Conservation (phyloP, 2,113 vertebrate genomes). For the Seriola aureovittata region DNA sequence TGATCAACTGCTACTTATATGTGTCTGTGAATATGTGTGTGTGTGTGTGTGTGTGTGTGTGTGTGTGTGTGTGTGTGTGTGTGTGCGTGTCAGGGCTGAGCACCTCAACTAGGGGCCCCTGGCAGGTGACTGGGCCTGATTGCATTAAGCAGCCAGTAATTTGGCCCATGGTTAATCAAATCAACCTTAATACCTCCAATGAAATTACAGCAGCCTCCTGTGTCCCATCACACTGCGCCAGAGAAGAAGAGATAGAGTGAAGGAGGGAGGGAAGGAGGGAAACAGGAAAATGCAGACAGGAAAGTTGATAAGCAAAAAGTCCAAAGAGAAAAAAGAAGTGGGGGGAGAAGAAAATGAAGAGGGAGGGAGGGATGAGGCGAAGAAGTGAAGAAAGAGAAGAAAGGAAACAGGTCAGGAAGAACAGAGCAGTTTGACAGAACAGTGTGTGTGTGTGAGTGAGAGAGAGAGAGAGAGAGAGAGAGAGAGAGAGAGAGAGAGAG, state of each 20-base stretch:
- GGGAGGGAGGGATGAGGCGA: neutral
- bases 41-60: conserved; percentile 22
- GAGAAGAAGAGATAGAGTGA: conserved; percentile 20
- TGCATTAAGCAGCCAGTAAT: conserved; percentile 79
- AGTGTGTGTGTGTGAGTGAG: neutral
- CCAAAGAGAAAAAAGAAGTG: neutral
- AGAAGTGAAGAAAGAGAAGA: neutral
- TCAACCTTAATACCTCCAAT: conserved; percentile 78
- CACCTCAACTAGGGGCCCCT: conserved; percentile 41
- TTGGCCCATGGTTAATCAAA: conserved; percentile 77
- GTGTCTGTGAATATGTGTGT: neutral
- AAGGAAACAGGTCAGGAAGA: neutral
- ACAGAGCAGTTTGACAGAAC: neutral
- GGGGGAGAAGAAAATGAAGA: neutral
- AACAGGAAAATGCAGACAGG: neutral
- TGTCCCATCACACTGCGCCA: conserved; percentile 64
- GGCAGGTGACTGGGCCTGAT: conserved; percentile 71
- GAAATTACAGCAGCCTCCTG: conserved; percentile 77
- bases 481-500: neutral
- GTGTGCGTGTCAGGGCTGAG: conserved; percentile 35
- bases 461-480: neutral
- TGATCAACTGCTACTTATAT: conserved; percentile 6
- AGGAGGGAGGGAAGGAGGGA: neutral
- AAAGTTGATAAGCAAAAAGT: neutral
- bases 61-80: conserved; percentile 21